A percentile compares a stretch with the other conserved stretches of the same genome.
These are phyloP conservation scores for Drosophila neonasuta DNA, from an alignment of 2,888 invertebrate species.

Conservation along the genomic window DNA sequence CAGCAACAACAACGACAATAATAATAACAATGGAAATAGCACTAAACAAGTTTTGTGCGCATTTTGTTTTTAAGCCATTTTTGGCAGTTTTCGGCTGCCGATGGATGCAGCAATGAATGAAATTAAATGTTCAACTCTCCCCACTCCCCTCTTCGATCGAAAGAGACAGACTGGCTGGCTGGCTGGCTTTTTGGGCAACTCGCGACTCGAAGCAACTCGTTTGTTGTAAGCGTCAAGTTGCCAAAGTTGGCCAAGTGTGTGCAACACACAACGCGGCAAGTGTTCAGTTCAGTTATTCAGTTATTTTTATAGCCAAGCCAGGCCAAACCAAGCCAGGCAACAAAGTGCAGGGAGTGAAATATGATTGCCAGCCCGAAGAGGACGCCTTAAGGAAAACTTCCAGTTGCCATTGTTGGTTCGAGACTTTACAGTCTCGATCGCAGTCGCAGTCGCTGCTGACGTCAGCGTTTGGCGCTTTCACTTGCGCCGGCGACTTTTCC, in stretches of 20 bases:
- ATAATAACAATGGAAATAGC: conserved; percentile 54
- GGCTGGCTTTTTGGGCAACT: conserved; percentile 41
- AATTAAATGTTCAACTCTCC: conserved; percentile 66
- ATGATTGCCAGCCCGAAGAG: conserved; percentile 59
- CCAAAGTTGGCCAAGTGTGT: conserved; percentile 78
- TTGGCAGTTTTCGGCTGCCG: conserved; percentile 54
- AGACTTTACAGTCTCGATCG: conserved; percentile 12
- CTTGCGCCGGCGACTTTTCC: conserved; percentile 65
- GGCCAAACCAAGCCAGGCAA: conserved; percentile 22
- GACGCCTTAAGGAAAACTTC: conserved; percentile 69
- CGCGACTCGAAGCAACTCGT: conserved; percentile 49
- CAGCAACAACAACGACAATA: conserved; percentile 24
- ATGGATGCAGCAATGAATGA: conserved; percentile 67
- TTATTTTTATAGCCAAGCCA: conserved; percentile 70
- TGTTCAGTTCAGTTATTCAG: conserved; percentile 65
- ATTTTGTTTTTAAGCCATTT: conserved; percentile 35
- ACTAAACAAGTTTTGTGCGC: conserved; percentile 36
- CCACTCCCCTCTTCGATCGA: conserved; percentile 15
- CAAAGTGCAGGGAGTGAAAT: conserved; percentile 74
- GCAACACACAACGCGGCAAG: conserved; percentile 62
- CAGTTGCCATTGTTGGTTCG: conserved; percentile 28
- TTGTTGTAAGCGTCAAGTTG: conserved; percentile 69
- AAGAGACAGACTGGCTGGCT: conserved; percentile 23
- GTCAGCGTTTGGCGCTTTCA: conserved; percentile 57
- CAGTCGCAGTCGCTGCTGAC: conserved; percentile 14